Evolutionary conservation across 2,888 invertebrate genomes (phyloP), one percentile per base, ranked within the genome.

Genomic region (Hydraecia micacea): DNA sequence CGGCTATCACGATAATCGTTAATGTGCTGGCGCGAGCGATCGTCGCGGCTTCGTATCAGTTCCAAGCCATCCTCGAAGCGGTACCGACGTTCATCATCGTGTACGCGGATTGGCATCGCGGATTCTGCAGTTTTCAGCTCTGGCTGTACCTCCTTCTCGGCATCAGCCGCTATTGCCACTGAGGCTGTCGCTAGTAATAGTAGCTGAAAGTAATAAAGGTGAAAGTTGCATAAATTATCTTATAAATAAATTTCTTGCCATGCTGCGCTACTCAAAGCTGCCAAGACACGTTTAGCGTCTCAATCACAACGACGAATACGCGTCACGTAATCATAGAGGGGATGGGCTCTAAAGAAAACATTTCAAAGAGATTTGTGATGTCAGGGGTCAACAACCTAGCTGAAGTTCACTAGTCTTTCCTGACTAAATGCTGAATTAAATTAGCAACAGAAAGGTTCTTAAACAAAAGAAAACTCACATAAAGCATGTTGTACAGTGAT

Each of bases 401-500:
- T 9, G n/a, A 4, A 46, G 9, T 5, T 18, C 21, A 74, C 55
- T 25, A 60, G 11, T 18, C 25, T 18, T 76, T 66, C 11, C n/a
- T 58, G 46, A 58, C 21, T 42, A 25, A 39, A 18, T 67, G 2
- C 6, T 32, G 8, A 32, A 58, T 18, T 55, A 25, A 18, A 32
- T 52, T 15, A 21, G 25, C n/a, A 9, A 58, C 52, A 36, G 25
- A 63, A 62, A 60, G 4, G 7, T n/a, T 42, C 2, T 6, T 15
- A 69, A 58, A 36, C 3, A 49, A 39, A 71, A 55, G 1, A 55
- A 73, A 77, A 89, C 91, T 92, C 87, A 92, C 92, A 78, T 85
- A 88, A 80, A 88, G 78, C 92, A 92, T 92, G 87, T 84, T 91
- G 90, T 73, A 81, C 70, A 67, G 73, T 60, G 77, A 75, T 80